Evolutionary conservation across 53 echinoderm and acorn worm species (phyloP).

Genomic region (Apostichopus leukothele): DNA sequence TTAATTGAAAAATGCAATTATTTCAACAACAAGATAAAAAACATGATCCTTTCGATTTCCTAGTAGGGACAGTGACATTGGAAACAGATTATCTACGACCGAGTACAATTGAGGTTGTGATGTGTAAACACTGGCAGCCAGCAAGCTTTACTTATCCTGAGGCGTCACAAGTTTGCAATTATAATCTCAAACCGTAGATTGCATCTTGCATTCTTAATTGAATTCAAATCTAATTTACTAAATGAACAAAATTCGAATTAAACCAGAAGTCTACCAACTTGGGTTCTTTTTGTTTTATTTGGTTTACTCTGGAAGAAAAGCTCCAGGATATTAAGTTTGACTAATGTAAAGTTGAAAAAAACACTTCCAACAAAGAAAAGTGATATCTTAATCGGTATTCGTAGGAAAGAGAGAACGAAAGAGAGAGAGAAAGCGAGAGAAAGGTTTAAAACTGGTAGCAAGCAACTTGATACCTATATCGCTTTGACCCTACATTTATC

Average conservation of each 20-base stretch:
- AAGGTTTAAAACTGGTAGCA: neutral
- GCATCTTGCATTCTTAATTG: slow-evolving; percentile 27
- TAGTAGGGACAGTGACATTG: neutral
- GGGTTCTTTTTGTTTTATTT: neutral
- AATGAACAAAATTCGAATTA: slow-evolving; percentile 33
- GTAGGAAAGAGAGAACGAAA: neutral
- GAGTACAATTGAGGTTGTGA: neutral
- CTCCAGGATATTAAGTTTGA: slow-evolving; percentile 13
- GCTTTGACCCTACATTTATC: neutral
- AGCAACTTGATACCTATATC: neutral
- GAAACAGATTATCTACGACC: neutral
- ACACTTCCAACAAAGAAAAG: neutral
- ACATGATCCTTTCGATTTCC: neutral
- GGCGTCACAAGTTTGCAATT: neutral
- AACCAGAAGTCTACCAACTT: neutral
- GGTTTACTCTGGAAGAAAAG: neutral
- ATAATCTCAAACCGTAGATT: neutral
- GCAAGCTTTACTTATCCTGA: neutral
- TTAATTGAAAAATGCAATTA: slow-evolving; percentile 24
- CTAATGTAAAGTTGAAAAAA: neutral
- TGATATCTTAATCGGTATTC: neutral
- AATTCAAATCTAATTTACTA: slow-evolving; percentile 36
- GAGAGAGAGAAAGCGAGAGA: neutral
- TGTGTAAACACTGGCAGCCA: neutral
- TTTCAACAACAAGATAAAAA: neutral